phyloP scores from a whole-genome alignment of 1,140 invertebrate species.

The Cotesia chilonis region DNA sequence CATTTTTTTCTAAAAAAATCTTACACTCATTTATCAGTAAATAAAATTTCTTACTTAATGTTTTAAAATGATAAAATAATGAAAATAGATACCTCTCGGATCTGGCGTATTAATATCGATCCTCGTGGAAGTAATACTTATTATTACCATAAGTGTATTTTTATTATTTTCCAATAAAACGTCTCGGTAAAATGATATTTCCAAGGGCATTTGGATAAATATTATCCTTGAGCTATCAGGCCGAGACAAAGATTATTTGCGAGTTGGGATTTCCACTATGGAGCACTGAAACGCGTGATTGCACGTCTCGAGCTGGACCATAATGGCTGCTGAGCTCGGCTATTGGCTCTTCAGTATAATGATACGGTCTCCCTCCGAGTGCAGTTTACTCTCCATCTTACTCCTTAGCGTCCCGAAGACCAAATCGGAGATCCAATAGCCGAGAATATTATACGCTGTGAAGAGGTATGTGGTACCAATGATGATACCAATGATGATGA shows the following conservation, averaged over 20 bases:
- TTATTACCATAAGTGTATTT: no score
- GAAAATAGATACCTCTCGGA: no score
- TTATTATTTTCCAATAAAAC: not conserved
- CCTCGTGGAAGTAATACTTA: no score
- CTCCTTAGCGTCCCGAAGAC: constrained; percentile 28
- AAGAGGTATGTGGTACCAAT: not conserved
- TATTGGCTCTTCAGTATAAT: constrained; percentile 54
- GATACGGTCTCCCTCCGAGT: constrained; percentile 47
- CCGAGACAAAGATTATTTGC: not conserved
- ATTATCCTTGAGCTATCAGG: not conserved
- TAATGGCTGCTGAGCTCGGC: constrained; percentile 55
- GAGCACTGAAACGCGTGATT: constrained; percentile 45
- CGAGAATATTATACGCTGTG: constrained; percentile 12
- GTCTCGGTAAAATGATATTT: not conserved
- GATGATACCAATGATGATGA: not conserved
- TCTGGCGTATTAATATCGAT: no score
- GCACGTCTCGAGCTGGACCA: constrained; percentile 57
- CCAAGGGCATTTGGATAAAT: constrained; percentile 1
- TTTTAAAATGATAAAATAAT: no score
- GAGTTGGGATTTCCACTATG: not conserved
- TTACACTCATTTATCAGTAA: no score
- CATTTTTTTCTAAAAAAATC: no score
- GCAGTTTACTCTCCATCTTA: not conserved
- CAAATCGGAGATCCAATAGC: constrained; percentile 39
- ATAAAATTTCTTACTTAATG: no score